Base-by-base conservation (phyloP, 37 sponge, comb jelly and placozoan species). In the Haliclona indistincta region DNA sequence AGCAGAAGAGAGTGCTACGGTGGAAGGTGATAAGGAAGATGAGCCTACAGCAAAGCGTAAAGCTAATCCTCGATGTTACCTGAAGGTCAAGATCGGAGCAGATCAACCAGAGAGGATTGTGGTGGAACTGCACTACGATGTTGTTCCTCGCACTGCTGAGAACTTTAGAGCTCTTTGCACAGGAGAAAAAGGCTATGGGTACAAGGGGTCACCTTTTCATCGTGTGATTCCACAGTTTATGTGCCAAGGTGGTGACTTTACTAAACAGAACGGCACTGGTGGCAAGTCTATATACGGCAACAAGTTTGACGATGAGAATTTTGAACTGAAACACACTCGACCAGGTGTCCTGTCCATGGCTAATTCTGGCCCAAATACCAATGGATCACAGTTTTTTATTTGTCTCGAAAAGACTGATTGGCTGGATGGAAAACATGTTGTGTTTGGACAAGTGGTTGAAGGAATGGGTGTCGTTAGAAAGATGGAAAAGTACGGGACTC, bases 391-490 rank as follows among this genome's bases (percentile, higher is more conserved):
- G 64, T 96, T 96, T 64, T 96, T 96, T 33, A 77, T 96, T 8
- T 81, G 84, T 60, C 66, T 73, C 5, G 94, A 81, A 25, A 93
- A 90, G 66, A 86, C 94, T 1, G 87, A 86, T 2, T 96, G 94
- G 94, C 52, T 93, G 70, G 94, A 96, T 80, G 91, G 89, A 30
- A 98, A 98, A 81, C 99, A 99, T 74, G 99, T 99, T 1, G 99
- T 99, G 60, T 99, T 99, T 88, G 99, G 99, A 3, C 75, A 87
- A 56, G 96, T 99, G 13, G 37, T 67, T 20, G 89, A 96, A 37
- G 97, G 97, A 5, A 88, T 92, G 83, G 90, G 86, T 30, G 84
- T 93, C 38, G 75, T 96, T 30, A 58, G 86, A 28, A 81, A 86
- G 37, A 93, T 96, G 91, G 97, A 95, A 43, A 91, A 88, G 42